Conservation (phyloP, 2,113 vertebrate genomes). For the Corythaeola cristata region DNA sequence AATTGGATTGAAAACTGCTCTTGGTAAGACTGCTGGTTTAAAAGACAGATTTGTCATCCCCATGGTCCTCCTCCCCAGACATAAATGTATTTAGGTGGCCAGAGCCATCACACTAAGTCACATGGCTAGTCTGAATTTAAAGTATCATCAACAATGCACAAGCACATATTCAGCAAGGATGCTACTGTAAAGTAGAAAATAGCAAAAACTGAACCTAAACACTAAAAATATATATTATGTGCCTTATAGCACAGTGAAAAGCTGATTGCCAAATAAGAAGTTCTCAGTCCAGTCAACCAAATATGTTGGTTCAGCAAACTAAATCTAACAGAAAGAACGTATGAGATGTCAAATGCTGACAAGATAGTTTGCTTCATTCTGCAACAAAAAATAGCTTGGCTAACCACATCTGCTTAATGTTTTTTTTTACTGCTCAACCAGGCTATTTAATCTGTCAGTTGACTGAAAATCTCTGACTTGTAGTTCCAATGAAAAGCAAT, state of each 20-base stretch:
- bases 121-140: not conserved
- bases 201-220: not conserved
- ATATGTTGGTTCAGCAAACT: not conserved
- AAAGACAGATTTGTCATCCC: not conserved
- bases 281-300: not conserved
- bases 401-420: not conserved
- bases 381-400: slow-evolving; percentile 6
- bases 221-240: not conserved
- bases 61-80: not conserved
- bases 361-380: not conserved
- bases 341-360: not conserved
- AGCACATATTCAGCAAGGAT: not conserved
- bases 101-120: not conserved
- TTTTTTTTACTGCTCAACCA: not conserved
- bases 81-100: not conserved
- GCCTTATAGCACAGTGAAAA: not conserved
- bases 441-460: not conserved
- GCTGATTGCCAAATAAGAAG: not conserved
- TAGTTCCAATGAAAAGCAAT: not conserved
- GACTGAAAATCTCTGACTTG: not conserved
- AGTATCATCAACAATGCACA: not conserved
- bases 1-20: not conserved
- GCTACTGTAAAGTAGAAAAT: not conserved
- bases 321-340: not conserved
- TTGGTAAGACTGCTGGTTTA: not conserved